phyloP scores from a whole-genome alignment of 1,140 invertebrate species.

The Drosophila kanapiae region DNA sequence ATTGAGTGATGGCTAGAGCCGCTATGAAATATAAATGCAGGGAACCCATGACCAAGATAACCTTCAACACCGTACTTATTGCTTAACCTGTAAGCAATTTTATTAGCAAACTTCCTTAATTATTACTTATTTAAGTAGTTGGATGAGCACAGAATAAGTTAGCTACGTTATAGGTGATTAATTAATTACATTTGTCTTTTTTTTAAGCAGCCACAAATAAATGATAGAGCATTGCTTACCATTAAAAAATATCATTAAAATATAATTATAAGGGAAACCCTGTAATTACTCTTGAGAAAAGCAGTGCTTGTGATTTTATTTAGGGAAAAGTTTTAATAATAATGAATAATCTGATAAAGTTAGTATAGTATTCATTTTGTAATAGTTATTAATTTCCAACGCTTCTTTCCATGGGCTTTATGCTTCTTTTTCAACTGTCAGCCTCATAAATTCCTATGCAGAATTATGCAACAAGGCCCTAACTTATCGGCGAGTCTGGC shows the following conservation, averaged over 20 bases:
- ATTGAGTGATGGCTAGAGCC: slow-evolving; percentile 27
- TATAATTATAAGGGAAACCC: background rate
- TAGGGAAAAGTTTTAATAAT: background rate
- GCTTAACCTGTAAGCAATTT: background rate
- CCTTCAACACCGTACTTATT: background rate
- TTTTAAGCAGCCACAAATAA: background rate
- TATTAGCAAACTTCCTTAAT: background rate
- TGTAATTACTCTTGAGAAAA: background rate
- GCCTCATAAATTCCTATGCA: slow-evolving; percentile 9
- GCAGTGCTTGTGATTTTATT: background rate
- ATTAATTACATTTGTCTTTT: background rate
- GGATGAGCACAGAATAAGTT: background rate
- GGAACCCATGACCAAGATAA: slow-evolving; percentile 13
- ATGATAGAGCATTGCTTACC: background rate
- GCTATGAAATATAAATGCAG: slow-evolving; percentile 31
- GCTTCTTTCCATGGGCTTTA: background rate
- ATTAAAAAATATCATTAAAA: too few species aligned
- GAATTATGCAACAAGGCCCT: slow-evolving; percentile 19
- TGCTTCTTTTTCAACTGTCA: background rate
- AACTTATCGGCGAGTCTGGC: slow-evolving; percentile 22
- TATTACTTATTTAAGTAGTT: slow-evolving; percentile 1
- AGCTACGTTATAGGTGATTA: too few species aligned
- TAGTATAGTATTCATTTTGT: background rate
- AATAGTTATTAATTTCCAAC: background rate
- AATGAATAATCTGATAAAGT: background rate